phyloP scores from a whole-genome alignment of 1,140 invertebrate genomes.

The Odontomachus brunneus region DNA sequence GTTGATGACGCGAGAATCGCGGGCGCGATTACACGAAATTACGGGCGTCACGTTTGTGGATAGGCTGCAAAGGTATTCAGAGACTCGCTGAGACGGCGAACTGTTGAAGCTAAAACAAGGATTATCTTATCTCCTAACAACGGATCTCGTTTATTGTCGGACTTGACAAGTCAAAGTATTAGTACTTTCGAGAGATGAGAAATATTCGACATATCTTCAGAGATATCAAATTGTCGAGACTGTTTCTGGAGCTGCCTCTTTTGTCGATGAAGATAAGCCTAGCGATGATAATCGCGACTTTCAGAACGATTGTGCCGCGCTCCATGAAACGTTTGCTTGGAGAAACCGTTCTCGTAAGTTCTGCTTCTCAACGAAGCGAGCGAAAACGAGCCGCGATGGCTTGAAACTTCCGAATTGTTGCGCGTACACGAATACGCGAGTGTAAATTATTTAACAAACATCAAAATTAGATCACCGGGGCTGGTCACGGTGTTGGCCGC shows the following conservation, averaged over 20 bases:
- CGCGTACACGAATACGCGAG: background rate
- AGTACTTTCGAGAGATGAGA: slow-evolving; percentile 4
- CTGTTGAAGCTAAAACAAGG: too few relatives aligned
- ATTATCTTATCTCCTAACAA: too few relatives aligned
- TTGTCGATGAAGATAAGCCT: slow-evolving; percentile 72
- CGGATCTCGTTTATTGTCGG: background rate
- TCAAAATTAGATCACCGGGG: slow-evolving; percentile 78
- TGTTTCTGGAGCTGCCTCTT: slow-evolving; percentile 66
- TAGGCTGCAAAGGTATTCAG: too few relatives aligned
- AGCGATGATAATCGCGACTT: slow-evolving; percentile 67
- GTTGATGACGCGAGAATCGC: background rate
- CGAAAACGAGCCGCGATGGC: background rate
- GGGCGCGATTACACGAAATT: too few relatives aligned
- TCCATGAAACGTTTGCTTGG: slow-evolving; percentile 73
- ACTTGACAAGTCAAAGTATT: background rate
- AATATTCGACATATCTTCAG: slow-evolving; percentile 36
- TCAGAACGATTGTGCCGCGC: slow-evolving; percentile 69
- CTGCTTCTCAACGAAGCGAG: background rate
- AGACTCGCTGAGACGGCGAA: too few relatives aligned
- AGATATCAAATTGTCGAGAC: slow-evolving; percentile 31
- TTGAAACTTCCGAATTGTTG: background rate
- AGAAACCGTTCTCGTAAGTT: slow-evolving; percentile 77
- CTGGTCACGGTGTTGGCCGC: slow-evolving; percentile 81
- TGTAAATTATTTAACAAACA: background rate
- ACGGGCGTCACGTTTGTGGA: too few relatives aligned